A percentile compares a stretch with the other conserved stretches of the same genome.
These are phyloP conservation scores for Diarsia rubi DNA, from an alignment of 2,888 invertebrate genomes.

Conservation along the genomic window DNA sequence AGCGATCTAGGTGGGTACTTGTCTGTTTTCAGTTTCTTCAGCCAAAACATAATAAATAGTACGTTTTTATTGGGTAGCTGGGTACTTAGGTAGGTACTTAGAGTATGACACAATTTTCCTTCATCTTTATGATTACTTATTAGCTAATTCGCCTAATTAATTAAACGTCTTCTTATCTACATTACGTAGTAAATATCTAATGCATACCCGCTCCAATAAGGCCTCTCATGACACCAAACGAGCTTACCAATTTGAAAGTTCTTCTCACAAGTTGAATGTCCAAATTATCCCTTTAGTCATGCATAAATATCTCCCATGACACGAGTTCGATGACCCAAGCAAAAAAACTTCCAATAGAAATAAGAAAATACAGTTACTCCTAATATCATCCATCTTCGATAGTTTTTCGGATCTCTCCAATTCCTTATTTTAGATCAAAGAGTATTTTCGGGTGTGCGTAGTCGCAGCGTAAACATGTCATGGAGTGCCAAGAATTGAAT, in stretches of 20 bases:
- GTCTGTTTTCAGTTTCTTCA: neutral
- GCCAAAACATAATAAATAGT: neutral
- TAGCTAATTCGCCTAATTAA: neutral
- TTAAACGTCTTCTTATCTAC: neutral
- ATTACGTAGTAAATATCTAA: neutral
- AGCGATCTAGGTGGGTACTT: neutral
- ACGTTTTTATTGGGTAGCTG: neutral
- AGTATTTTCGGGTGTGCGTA: too few species aligned
- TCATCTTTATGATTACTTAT: neutral
- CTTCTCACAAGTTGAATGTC: conserved; percentile 7
- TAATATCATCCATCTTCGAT: neutral
- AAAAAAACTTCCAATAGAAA: neutral
- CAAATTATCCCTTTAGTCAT: conserved; percentile 37
- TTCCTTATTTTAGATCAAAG: conserved; percentile 17
- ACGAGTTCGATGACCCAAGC: conserved; percentile 19
- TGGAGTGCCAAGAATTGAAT: conserved; percentile 6
- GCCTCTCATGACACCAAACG: neutral
- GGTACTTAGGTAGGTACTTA: neutral
- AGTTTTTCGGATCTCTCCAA: neutral
- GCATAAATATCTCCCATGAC: conserved; percentile 29
- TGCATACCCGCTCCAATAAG: neutral
- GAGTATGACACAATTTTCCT: neutral
- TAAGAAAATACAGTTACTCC: neutral
- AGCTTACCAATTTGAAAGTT: conserved; percentile 15
- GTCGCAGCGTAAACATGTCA: too few species aligned